Conservation (phyloP, 2,888 invertebrate genomes). For the Callyntrura sp. region DNA sequence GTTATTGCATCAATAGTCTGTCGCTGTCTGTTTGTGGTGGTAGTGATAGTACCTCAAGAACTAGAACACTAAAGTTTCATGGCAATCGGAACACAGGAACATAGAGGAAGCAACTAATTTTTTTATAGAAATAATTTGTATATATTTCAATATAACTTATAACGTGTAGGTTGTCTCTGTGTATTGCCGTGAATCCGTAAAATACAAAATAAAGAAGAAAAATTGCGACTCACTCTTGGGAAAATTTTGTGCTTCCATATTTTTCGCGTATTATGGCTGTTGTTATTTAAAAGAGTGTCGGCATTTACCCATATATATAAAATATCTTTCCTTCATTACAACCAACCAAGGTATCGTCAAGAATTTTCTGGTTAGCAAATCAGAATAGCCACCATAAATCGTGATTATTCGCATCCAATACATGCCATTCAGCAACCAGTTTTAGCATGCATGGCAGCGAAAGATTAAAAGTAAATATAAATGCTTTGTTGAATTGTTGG, state of each 20-base stretch:
- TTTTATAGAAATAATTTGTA: background rate
- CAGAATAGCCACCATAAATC: background rate
- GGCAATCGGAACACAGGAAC: too few species aligned
- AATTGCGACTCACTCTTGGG: too few species aligned
- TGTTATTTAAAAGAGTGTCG: background rate
- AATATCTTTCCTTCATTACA: background rate
- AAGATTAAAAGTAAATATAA: background rate
- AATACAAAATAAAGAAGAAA: too few species aligned
- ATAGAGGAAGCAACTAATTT: background rate
- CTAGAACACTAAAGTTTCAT: background rate
- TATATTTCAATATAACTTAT: too few species aligned
- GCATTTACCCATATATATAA: background rate
- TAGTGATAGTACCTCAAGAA: background rate
- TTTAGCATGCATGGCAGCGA: background rate
- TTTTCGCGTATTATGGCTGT: background rate
- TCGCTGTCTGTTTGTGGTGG: background rate
- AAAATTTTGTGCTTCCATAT: background rate
- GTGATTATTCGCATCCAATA: background rate
- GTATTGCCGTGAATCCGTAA: too few species aligned
- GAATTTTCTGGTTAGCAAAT: background rate
- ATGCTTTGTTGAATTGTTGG: slow-evolving; percentile 9
- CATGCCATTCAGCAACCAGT: background rate
- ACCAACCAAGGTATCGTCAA: background rate
- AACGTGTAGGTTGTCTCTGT: too few species aligned
- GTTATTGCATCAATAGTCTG: background rate